phyloP scores from a whole-genome alignment of 2,113 vertebrate species.

The Elephas maximus region DNA sequence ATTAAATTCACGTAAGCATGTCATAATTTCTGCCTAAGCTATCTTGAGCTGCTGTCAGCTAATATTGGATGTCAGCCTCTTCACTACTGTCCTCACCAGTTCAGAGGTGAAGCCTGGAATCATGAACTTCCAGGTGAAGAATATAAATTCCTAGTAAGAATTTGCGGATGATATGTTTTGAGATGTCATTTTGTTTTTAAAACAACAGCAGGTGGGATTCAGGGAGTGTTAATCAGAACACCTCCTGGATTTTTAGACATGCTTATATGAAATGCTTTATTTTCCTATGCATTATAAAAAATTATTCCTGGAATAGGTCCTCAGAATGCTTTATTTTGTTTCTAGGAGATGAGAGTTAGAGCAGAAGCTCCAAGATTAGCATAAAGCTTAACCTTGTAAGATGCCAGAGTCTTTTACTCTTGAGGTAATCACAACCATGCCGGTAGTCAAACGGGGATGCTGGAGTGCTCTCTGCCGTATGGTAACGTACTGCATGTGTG shows the following conservation, averaged over 20 bases:
- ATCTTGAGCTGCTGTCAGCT: not conserved
- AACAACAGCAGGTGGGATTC: conserved; percentile 62
- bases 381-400: conserved; percentile 58
- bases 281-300: conserved; percentile 76
- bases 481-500: conserved; percentile 47
- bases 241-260: conserved; percentile 61
- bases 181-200: conserved; percentile 67
- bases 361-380: conserved; percentile 58
- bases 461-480: conserved; percentile 49
- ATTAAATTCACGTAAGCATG: conserved; percentile 36
- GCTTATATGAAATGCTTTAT: conserved; percentile 76
- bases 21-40: conserved; percentile 50
- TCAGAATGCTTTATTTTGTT: conserved; percentile 76
- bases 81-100: not conserved
- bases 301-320: conserved; percentile 72
- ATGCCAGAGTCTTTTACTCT: conserved; percentile 62
- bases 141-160: conserved; percentile 57
- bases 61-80: accelerated
- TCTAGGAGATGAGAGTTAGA: conserved; percentile 48
- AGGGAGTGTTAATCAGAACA: conserved; percentile 57
- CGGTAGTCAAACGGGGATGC: conserved; percentile 45
- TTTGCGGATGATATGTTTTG: conserved; percentile 62
- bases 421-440: conserved; percentile 51
- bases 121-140: not conserved
- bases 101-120: not conserved